A percentile compares a stretch with the other conserved stretches of the same genome.
Conservation (phyloP, 2,797 vertebrate genomes). For the Trichosurus vulpecula region DNA sequence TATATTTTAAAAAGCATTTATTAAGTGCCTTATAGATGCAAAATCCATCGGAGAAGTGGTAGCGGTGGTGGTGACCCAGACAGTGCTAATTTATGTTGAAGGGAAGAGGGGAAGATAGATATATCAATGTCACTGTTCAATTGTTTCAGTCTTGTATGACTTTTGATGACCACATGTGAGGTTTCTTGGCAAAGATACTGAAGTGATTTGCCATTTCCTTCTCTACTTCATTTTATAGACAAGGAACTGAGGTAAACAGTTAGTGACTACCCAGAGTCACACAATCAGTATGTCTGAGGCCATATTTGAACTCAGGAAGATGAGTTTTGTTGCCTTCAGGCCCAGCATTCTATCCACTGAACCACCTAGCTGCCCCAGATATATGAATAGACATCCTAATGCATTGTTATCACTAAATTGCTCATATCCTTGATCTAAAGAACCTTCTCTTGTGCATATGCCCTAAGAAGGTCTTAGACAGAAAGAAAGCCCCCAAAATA, state of each 20-base stretch:
- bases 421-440: neutral
- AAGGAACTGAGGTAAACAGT: neutral
- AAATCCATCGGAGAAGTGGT: neutral
- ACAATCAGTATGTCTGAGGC: neutral
- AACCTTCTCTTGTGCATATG: neutral
- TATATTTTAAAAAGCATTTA: neutral
- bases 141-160: neutral
- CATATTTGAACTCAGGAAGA: neutral
- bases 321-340: neutral
- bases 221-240: neutral
- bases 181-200: neutral
- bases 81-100: neutral
- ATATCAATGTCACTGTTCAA: neutral
- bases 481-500: neutral
- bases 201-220: neutral
- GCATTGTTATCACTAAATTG: neutral
- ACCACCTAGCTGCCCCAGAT: neutral
- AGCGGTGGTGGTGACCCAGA: neutral
- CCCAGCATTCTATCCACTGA: neutral
- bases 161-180: neutral
- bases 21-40: neutral
- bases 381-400: neutral
- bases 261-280: neutral
- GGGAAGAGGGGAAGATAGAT: neutral
- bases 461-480: neutral